A percentile compares a stretch with the other conserved stretches of the same genome.
phyloP scores from a whole-genome alignment of 2,797 vertebrate species.

The Enteromius unitaeniatus region DNA sequence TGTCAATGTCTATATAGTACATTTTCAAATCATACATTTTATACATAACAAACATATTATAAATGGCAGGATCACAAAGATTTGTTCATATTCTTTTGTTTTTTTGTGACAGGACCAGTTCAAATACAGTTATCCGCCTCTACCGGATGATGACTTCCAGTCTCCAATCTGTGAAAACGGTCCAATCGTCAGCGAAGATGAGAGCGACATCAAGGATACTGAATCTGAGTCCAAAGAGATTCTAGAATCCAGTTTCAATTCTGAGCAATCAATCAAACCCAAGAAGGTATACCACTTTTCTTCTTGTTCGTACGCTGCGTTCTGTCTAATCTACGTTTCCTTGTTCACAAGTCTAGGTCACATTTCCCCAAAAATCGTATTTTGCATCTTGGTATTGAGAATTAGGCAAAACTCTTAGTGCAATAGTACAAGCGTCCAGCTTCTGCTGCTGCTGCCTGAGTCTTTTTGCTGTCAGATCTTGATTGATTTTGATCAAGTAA shows the following conservation, averaged over 20 bases:
- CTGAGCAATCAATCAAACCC: constrained; percentile 81
- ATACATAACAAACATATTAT: neutral
- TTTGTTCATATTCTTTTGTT: neutral
- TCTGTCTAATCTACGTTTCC: neutral
- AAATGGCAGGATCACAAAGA: neutral
- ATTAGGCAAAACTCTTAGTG: neutral
- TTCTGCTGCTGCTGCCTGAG: too few relatives aligned
- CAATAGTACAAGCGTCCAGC: too few relatives aligned
- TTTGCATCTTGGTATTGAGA: neutral
- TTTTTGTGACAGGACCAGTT: constrained; percentile 85
- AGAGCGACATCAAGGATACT: constrained; percentile 87
- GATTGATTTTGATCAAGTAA: too few relatives aligned
- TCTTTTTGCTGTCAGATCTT: too few relatives aligned
- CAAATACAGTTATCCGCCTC: constrained; percentile 96
- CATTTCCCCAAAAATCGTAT: neutral
- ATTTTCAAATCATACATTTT: neutral
- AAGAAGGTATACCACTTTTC: constrained; percentile 84
- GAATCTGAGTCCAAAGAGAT: constrained; percentile 85
- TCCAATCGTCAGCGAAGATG: constrained; percentile 90
- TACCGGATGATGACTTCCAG: constrained; percentile 96
- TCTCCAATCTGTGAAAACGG: constrained; percentile 94
- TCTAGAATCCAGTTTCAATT: constrained; percentile 82
- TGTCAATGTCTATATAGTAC: neutral
- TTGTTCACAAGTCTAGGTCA: neutral
- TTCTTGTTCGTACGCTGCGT: neutral